A percentile compares a stretch with the other conserved stretches of the same genome.
These are phyloP conservation scores for Gadus macrocephalus DNA, from an alignment of 2,113 vertebrate genomes.

Conservation along the genomic window DNA sequence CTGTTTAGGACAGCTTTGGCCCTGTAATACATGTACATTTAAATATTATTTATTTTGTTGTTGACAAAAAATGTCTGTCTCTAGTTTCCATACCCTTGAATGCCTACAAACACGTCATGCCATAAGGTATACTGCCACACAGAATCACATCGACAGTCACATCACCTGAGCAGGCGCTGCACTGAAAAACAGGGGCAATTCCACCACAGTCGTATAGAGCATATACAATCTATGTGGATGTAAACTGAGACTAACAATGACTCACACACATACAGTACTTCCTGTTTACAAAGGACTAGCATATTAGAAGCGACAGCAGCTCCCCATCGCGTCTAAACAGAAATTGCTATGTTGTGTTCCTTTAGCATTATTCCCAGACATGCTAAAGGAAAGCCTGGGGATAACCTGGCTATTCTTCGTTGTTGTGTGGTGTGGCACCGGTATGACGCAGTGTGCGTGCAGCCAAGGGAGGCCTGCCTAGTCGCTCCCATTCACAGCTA, in stretches of 20 bases:
- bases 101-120: slow-evolving; percentile 30
- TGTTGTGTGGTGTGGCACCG: neutral
- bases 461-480: neutral
- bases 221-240: neutral
- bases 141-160: slow-evolving; percentile 20
- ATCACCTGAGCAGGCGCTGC: neutral
- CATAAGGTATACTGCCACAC: slow-evolving; percentile 15
- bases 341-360: neutral
- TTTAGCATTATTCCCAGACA: slow-evolving; percentile 15
- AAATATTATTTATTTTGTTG: slow-evolving; percentile 18
- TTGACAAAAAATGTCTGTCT: too few relatives aligned
- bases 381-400: neutral
- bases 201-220: too few relatives aligned
- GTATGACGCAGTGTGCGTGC: slow-evolving; percentile 4
- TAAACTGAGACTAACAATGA: slow-evolving; percentile 8
- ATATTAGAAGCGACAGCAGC: slow-evolving; percentile 8
- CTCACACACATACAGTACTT: neutral
- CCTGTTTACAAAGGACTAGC: slow-evolving; percentile 13
- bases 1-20: too few relatives aligned
- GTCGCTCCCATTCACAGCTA: slow-evolving; percentile 12
- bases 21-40: too few relatives aligned
- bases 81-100: slow-evolving; percentile 21
- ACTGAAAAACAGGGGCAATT: too few relatives aligned
- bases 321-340: slow-evolving; percentile 9
- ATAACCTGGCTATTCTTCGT: neutral